phyloP scores from a whole-genome alignment of 2,888 invertebrate genomes.

The Epiblema foenella region DNA sequence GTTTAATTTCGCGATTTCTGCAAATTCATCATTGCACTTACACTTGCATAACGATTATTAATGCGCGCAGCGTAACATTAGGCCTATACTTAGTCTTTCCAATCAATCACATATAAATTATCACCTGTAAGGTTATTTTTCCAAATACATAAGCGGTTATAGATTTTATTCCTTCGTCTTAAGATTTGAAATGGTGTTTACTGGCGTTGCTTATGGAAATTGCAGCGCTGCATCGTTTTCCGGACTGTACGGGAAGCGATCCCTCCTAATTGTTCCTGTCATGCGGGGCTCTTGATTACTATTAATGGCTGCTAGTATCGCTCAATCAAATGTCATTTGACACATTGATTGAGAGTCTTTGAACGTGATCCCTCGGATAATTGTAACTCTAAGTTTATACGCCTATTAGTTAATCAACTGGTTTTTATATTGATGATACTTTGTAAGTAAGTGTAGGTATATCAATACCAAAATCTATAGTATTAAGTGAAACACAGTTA shows the following conservation, averaged over 20 bases:
- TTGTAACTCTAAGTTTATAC: slow-evolving; percentile 16
- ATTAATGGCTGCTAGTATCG: slow-evolving; percentile 33
- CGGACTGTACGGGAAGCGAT: slow-evolving; percentile 36
- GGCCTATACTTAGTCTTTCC: slow-evolving; percentile 33
- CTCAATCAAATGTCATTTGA: slow-evolving; percentile 43
- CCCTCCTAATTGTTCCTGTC: slow-evolving; percentile 33
- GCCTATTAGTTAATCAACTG: slow-evolving; percentile 27
- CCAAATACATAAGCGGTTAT: neutral
- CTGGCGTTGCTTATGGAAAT: slow-evolving; percentile 33
- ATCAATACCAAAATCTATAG: no score
- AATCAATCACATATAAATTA: slow-evolving; percentile 42
- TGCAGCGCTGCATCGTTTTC: slow-evolving; percentile 32
- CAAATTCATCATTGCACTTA: slow-evolving; percentile 13
- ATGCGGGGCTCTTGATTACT: slow-evolving; percentile 31
- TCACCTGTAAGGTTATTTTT: slow-evolving; percentile 27
- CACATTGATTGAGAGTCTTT: slow-evolving; percentile 35
- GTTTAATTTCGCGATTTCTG: slow-evolving; percentile 5
- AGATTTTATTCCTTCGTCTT: neutral
- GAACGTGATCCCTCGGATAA: slow-evolving; percentile 15
- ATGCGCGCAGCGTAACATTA: slow-evolving; percentile 25
- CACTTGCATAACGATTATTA: slow-evolving; percentile 24
- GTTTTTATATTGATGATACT: slow-evolving; percentile 10
- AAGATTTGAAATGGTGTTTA: neutral
- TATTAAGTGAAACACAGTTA: no score
- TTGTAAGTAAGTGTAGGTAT: no score